Evolutionary conservation across 2,888 invertebrate species (phyloP).

Genomic region (Ormyrus labotus): DNA sequence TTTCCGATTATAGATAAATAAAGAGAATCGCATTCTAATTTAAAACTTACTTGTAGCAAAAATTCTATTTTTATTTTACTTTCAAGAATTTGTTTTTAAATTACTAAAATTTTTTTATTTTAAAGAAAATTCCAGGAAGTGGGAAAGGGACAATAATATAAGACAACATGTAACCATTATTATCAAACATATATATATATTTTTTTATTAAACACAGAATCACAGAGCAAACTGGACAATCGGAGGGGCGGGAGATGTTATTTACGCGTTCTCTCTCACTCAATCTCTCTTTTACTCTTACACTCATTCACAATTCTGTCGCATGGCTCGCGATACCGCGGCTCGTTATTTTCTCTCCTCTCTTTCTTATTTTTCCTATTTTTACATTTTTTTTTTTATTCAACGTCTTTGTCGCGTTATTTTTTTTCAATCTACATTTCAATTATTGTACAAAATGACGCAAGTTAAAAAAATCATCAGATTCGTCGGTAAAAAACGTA

Average conservation of each 20-base stretch:
- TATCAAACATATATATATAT: constrained; percentile 67
- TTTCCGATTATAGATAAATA: too few species aligned
- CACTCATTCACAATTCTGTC: constrained; percentile 34
- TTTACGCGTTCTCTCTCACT: constrained; percentile 59
- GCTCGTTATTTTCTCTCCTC: constrained; percentile 31
- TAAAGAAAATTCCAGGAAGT: not conserved
- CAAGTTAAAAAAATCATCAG: constrained; percentile 64
- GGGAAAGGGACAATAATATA: not conserved
- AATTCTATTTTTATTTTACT: too few species aligned
- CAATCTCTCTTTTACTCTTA: constrained; percentile 33
- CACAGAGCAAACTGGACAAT: constrained; percentile 75
- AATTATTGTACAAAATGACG: constrained; percentile 65
- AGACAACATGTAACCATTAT: constrained; percentile 50
- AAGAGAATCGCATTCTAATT: too few species aligned
- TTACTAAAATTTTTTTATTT: too few species aligned
- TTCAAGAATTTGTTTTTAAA: too few species aligned
- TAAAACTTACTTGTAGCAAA: too few species aligned
- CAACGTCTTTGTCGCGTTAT: constrained; percentile 5
- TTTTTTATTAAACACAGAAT: constrained; percentile 74
- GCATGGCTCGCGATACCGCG: constrained; percentile 58
- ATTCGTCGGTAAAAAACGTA: constrained; percentile 65
- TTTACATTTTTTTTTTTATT: not conserved
- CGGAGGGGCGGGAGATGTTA: constrained; percentile 69
- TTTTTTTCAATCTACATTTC: constrained; percentile 16
- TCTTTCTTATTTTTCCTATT: constrained; percentile 8